phyloP scores from a whole-genome alignment of 2,113 vertebrate genomes.

The Otolemur garnettii region DNA sequence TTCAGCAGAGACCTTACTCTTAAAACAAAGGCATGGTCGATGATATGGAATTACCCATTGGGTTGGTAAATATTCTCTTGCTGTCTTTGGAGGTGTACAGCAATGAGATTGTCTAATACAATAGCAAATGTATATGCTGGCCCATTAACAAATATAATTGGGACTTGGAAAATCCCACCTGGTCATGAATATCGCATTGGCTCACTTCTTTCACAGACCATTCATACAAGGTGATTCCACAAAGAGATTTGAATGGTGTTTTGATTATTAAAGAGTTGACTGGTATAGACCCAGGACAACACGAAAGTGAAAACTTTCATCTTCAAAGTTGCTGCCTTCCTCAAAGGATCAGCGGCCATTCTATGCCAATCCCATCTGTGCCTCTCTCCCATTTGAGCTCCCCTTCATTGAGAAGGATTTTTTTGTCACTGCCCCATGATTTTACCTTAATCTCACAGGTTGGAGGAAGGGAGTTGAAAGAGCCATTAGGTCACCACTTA shows the following conservation, averaged over 20 bases:
- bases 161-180: background rate
- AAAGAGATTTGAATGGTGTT: background rate
- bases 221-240: background rate
- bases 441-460: background rate
- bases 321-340: fast-evolving
- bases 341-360: background rate
- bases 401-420: background rate
- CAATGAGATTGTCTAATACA: too few relatives aligned
- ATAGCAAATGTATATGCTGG: too few relatives aligned
- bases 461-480: background rate
- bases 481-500: fast-evolving
- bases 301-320: background rate
- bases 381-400: too few relatives aligned
- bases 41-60: background rate
- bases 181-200: background rate
- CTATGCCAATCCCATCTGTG: fast-evolving
- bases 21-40: too few relatives aligned
- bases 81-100: background rate
- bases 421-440: fast-evolving
- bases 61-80: background rate
- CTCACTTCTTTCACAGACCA: background rate
- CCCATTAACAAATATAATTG: too few relatives aligned
- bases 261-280: background rate
- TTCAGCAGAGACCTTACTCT: background rate
- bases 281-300: background rate